Evolutionary conservation across 2,113 vertebrate genomes (phyloP).

Genomic region (Periophthalmodon schlosseri): DNA sequence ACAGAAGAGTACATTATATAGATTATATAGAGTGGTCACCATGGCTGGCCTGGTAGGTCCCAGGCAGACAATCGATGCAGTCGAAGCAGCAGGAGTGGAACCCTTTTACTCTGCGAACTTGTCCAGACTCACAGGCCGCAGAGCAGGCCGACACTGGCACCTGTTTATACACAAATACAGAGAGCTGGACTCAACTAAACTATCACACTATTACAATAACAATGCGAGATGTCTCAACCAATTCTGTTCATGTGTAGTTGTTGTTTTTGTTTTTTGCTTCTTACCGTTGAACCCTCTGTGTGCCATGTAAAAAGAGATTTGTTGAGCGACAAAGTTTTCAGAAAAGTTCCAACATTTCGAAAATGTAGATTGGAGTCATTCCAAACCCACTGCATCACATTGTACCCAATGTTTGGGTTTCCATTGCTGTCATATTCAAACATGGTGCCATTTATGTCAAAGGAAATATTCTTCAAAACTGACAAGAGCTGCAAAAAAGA

Average conservation of each 20-base stretch:
- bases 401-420: constrained; percentile 76
- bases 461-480: constrained; percentile 67
- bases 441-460: constrained; percentile 53
- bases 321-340: constrained; percentile 62
- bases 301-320: constrained; percentile 78
- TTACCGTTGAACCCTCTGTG: constrained; percentile 64
- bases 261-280: not conserved
- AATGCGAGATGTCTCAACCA: too few relatives aligned
- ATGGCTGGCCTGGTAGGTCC: constrained; percentile 78
- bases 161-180: constrained; percentile 55
- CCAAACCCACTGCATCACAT: constrained; percentile 83
- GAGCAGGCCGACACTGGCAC: constrained; percentile 83
- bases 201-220: not conserved
- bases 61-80: constrained; percentile 83
- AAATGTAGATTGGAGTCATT: constrained; percentile 8
- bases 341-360: constrained; percentile 72
- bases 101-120: constrained; percentile 77
- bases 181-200: not conserved
- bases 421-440: constrained; percentile 79
- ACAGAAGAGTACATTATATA: not conserved
- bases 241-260: not conserved
- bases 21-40: constrained; percentile 28
- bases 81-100: constrained; percentile 87
- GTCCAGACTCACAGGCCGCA: constrained; percentile 76
- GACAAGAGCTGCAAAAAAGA: constrained; percentile 55